phyloP scores from a whole-genome alignment of 2,888 invertebrate species.

The Drosophila falleni region DNA sequence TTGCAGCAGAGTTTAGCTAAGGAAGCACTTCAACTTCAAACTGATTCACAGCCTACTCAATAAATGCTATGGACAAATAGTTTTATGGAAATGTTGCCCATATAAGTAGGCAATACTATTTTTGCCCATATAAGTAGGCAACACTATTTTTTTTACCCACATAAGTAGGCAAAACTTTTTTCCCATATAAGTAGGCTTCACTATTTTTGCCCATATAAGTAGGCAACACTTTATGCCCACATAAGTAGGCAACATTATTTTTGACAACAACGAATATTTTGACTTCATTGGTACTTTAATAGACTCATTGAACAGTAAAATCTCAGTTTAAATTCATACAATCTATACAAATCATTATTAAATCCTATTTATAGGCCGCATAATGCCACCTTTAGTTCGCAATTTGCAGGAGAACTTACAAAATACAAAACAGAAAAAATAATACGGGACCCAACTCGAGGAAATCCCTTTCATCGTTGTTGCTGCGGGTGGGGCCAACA shows the following conservation, averaged over 20 bases:
- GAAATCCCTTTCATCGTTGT: slow-evolving; percentile 27
- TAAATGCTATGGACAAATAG: neutral
- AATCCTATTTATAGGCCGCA: slow-evolving; percentile 36
- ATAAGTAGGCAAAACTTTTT: too few species aligned
- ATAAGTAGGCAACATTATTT: too few species aligned
- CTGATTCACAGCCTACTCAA: neutral
- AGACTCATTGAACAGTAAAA: slow-evolving; percentile 4
- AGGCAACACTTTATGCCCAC: too few species aligned
- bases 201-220: too few species aligned
- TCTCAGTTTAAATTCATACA: slow-evolving; percentile 3
- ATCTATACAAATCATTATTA: slow-evolving; percentile 29
- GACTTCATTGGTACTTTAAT: neutral
- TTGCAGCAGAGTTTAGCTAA: neutral
- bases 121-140: too few species aligned
- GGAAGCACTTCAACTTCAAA: neutral
- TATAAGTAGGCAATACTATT: too few species aligned
- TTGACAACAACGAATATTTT: slow-evolving; percentile 13
- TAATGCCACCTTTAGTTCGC: slow-evolving; percentile 27
- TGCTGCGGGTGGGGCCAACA: slow-evolving; percentile 58
- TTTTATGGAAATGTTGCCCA: too few species aligned
- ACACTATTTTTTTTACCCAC: too few species aligned
- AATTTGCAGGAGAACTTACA: slow-evolving; percentile 2
- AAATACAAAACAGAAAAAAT: neutral
- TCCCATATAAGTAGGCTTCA: too few species aligned
- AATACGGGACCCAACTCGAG: slow-evolving; percentile 7